A percentile compares a stretch with the other conserved stretches of the same genome.
Conservation (phyloP, 2,113 vertebrate species). For the Pogona vitticeps region DNA sequence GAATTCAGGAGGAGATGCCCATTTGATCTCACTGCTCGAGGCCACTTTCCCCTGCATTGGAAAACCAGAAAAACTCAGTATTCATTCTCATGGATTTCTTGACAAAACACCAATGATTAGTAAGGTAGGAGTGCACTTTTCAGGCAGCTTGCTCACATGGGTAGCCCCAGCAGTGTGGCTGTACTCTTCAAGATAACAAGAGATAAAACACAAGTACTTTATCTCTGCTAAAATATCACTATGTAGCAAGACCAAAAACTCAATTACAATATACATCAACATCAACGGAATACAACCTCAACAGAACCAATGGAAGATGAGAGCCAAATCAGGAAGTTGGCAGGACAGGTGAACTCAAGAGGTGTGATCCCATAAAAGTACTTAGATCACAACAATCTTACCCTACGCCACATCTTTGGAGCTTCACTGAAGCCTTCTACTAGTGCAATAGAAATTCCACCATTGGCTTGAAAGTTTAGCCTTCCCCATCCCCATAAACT, state of each 20-base stretch:
- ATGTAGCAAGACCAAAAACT: neutral
- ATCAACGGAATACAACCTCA: neutral
- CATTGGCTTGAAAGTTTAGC: neutral
- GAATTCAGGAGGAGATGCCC: slow-evolving; percentile 97
- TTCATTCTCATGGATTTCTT: neutral
- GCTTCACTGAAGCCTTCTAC: too few relatives aligned
- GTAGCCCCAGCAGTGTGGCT: neutral
- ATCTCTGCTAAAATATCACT: neutral
- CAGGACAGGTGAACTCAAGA: neutral
- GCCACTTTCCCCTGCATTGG: slow-evolving; percentile 90
- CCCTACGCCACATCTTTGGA: neutral
- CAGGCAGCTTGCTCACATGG: slow-evolving; percentile 23
- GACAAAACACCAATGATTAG: neutral
- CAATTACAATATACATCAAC: neutral
- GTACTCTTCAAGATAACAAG: slow-evolving; percentile 13
- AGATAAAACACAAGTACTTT: neutral
- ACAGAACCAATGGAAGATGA: neutral
- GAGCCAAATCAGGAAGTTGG: neutral
- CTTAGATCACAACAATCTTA: neutral
- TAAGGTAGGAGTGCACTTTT: neutral
- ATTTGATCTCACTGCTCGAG: slow-evolving; percentile 92
- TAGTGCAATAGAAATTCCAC: neutral
- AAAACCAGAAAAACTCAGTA: slow-evolving; percentile 16
- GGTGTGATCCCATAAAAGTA: neutral
- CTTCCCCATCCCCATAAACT: too few relatives aligned